Evolutionary conservation across 2,797 vertebrate species (phyloP).

Genomic region (Gymnocypris eckloni): DNA sequence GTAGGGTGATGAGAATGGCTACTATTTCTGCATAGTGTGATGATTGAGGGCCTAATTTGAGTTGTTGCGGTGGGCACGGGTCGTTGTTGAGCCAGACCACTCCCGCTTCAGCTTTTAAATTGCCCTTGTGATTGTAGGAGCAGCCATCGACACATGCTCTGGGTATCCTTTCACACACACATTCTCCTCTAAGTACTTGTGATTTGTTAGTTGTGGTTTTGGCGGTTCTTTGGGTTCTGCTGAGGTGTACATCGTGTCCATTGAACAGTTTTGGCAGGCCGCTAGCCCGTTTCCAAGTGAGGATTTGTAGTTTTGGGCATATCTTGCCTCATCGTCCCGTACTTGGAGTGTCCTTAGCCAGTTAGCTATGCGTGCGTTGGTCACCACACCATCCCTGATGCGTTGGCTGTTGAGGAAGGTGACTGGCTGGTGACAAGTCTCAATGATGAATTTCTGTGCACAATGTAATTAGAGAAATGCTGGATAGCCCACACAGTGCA

Average conservation of each 20-base stretch:
- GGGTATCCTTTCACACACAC: neutral
- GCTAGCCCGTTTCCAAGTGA: too few relatives aligned
- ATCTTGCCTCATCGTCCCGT: neutral
- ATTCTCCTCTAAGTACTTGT: neutral
- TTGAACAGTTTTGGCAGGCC: too few relatives aligned
- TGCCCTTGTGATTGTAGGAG: neutral
- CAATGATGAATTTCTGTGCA: neutral
- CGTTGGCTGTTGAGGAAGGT: neutral
- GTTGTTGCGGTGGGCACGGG: neutral
- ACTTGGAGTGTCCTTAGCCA: neutral
- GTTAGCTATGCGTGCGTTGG: neutral
- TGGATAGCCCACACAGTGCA: neutral
- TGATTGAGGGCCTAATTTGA: too few relatives aligned
- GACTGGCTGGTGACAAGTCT: neutral
- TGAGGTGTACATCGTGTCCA: neutral
- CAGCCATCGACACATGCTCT: neutral
- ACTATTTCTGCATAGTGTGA: too few relatives aligned
- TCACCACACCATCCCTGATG: neutral
- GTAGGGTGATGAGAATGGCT: too few relatives aligned
- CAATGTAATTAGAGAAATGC: neutral
- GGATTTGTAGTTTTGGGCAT: too few relatives aligned
- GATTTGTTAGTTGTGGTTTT: neutral
- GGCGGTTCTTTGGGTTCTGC: neutral
- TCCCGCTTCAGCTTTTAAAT: too few relatives aligned
- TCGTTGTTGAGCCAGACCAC: neutral